A percentile compares a stretch with the other conserved stretches of the same genome.
Evolutionary conservation across 2,797 vertebrate species (phyloP).

Genomic region (Pogonophryne albipinna): DNA sequence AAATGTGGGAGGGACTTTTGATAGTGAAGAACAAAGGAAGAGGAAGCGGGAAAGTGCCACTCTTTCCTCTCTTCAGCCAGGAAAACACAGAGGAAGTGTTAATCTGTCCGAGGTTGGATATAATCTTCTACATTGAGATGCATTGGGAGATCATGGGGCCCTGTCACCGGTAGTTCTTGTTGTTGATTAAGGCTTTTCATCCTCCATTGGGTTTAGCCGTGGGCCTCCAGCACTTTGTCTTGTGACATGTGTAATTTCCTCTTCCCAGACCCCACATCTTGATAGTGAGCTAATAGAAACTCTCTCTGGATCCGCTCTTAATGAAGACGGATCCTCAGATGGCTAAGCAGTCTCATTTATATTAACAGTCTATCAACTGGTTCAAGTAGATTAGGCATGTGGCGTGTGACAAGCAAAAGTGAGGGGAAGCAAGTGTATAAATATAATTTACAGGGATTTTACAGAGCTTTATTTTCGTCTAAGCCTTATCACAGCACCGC

Average conservation of each 20-base stretch:
- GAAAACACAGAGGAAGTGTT: constrained; percentile 56
- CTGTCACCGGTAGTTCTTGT: constrained; percentile 69
- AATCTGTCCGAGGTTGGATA: constrained; percentile 65
- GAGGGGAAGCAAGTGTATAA: constrained; percentile 7
- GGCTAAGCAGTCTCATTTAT: constrained; percentile 73
- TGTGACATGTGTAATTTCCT: constrained; percentile 80
- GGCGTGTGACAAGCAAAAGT: constrained; percentile 37
- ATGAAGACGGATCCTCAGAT: constrained; percentile 83
- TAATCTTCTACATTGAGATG: constrained; percentile 64
- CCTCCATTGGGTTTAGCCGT: constrained; percentile 65
- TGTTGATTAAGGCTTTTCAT: constrained; percentile 81
- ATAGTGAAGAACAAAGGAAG: constrained; percentile 34
- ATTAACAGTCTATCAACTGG: constrained; percentile 74
- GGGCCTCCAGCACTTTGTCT: constrained; percentile 69
- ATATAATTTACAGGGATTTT: constrained; percentile 59
- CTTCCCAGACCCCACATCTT: constrained; percentile 74
- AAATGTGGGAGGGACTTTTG: constrained; percentile 51
- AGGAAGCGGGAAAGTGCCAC: neutral
- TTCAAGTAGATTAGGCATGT: constrained; percentile 78
- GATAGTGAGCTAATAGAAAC: constrained; percentile 83
- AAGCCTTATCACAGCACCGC: constrained; percentile 42
- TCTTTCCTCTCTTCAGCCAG: constrained; percentile 32
- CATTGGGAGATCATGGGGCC: constrained; percentile 62
- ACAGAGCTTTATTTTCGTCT: constrained; percentile 42
- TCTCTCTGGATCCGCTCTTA: constrained; percentile 75